Evolutionary conservation across 2,797 vertebrate genomes (phyloP).

Genomic region (Platyrinchus mystaceus): DNA sequence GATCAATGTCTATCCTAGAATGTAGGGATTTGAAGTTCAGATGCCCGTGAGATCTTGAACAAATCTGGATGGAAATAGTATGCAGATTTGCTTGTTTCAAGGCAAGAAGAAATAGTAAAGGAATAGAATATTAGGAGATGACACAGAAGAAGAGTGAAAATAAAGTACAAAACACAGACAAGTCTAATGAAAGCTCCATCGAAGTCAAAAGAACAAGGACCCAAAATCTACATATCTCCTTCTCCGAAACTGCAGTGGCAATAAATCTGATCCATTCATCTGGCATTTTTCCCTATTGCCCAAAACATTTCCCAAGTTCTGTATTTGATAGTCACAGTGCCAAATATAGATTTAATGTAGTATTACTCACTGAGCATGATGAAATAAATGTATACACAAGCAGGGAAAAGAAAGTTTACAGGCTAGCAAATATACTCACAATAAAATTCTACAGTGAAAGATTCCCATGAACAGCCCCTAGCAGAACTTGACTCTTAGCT

Average conservation of each 20-base stretch:
- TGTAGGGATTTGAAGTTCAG: neutral
- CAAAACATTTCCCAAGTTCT: neutral
- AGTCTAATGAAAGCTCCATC: neutral
- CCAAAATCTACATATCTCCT: neutral
- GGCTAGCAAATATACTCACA: neutral
- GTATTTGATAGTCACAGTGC: neutral
- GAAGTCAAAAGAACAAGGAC: neutral
- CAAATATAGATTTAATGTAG: neutral
- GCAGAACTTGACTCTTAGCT: neutral
- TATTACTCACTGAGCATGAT: neutral
- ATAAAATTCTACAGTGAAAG: neutral
- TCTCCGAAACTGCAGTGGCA: neutral
- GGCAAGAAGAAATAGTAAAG: neutral
- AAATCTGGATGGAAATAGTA: neutral
- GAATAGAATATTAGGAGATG: neutral
- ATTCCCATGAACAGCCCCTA: neutral
- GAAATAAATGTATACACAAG: neutral
- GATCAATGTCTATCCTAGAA: neutral
- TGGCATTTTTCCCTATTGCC: neutral
- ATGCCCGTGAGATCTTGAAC: neutral
- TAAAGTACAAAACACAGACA: neutral
- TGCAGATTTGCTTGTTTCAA: neutral
- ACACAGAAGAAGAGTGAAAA: neutral
- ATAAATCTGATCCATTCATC: neutral
- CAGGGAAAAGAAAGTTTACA: neutral